These are phyloP conservation scores for Lerema accius DNA, from an alignment of 1,140 invertebrate genomes.

Conservation along the genomic window DNA sequence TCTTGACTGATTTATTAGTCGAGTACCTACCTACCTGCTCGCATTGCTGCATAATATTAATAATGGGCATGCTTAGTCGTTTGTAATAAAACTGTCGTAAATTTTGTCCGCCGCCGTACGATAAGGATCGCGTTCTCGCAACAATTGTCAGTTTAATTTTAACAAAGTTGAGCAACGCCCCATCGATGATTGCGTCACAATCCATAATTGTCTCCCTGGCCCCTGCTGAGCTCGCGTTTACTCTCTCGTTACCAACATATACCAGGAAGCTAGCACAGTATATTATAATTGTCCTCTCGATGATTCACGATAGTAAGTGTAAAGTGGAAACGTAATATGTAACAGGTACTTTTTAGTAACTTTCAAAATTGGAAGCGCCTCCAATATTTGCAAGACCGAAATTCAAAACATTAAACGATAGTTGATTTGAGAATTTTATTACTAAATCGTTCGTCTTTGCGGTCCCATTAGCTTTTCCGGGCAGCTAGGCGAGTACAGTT, in stretches of 20 bases:
- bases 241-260: no score
- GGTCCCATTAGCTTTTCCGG: conserved; percentile 54
- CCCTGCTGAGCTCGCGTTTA: background rate
- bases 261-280: no score
- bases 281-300: no score
- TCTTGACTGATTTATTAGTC: conserved; percentile 38
- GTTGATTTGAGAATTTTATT: background rate
- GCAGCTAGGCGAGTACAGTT: conserved; percentile 60
- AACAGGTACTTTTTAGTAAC: no score
- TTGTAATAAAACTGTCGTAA: conserved; percentile 39
- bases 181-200: conserved; percentile 22
- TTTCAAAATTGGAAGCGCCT: no score
- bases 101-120: conserved; percentile 31
- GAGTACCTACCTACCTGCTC: conserved; percentile 9
- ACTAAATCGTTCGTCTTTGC: background rate
- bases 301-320: no score
- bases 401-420: no score
- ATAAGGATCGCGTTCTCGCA: conserved; percentile 35
- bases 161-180: conserved; percentile 25
- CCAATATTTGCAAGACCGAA: no score
- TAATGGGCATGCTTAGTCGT: conserved; percentile 24
- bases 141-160: conserved; percentile 29
- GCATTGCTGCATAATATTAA: conserved; percentile 24
- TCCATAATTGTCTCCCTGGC: background rate
- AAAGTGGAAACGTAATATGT: no score